A percentile compares a stretch with the other conserved stretches of the same genome.
These are phyloP conservation scores for Limnephilus auricula DNA, from an alignment of 2,888 invertebrate species.

Conservation along the genomic window DNA sequence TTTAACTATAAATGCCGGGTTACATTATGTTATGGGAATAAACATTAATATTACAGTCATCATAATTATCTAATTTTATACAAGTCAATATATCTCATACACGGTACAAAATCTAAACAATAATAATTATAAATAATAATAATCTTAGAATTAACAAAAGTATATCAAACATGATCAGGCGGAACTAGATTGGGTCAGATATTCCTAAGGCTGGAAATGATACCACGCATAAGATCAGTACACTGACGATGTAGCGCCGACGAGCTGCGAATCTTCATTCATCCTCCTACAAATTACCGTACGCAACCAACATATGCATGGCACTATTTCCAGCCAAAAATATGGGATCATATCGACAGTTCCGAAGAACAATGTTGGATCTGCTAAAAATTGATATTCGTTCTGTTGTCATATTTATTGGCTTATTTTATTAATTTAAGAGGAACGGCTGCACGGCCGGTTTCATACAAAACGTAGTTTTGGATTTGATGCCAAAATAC, in stretches of 20 bases:
- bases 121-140: not conserved
- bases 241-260: too few species aligned
- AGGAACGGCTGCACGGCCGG: too few species aligned
- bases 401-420: too few species aligned
- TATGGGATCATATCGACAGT: not conserved
- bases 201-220: not conserved
- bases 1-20: constrained; percentile 45
- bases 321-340: not conserved
- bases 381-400: too few species aligned
- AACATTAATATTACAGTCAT: constrained; percentile 16
- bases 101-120: constrained; percentile 8
- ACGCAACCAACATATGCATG: too few species aligned
- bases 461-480: too few species aligned
- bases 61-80: not conserved
- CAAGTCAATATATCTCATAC: constrained; percentile 17
- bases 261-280: too few species aligned
- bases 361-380: too few species aligned
- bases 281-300: too few species aligned
- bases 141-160: not conserved
- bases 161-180: not conserved
- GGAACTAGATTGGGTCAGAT: not conserved
- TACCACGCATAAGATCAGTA: too few species aligned
- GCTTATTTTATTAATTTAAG: too few species aligned
- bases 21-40: constrained; percentile 24
- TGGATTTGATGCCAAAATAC: too few species aligned